phyloP scores from a whole-genome alignment of 2,797 vertebrate species.

The Decapterus maruadsi region DNA sequence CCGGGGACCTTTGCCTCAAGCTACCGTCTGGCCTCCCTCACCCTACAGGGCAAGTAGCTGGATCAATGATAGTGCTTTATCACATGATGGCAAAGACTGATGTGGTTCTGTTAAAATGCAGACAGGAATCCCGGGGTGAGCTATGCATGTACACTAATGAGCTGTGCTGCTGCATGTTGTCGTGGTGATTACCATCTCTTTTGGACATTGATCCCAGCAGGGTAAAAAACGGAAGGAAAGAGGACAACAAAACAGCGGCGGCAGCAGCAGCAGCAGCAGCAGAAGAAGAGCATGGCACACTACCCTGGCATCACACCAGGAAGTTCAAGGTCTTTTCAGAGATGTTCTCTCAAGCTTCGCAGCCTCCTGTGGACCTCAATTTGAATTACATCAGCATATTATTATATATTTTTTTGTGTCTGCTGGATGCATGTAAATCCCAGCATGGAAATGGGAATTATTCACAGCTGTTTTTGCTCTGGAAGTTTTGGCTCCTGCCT shows the following conservation, averaged over 20 bases:
- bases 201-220: conserved; percentile 73
- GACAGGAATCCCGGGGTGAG: conserved; percentile 75
- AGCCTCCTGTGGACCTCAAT: conserved; percentile 56
- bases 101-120: conserved; percentile 68
- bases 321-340: conserved; percentile 54
- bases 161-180: conserved; percentile 77
- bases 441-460: conserved; percentile 72
- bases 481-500: conserved; percentile 64
- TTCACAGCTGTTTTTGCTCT: conserved; percentile 74
- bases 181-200: conserved; percentile 76
- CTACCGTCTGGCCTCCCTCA: conserved; percentile 31
- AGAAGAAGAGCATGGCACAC: conserved; percentile 44
- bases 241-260: conserved; percentile 29
- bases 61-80: conserved; percentile 76
- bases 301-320: conserved; percentile 39
- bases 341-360: conserved; percentile 49
- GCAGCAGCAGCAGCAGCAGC: conserved; percentile 14
- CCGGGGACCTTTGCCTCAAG: conserved; percentile 44
- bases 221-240: conserved; percentile 55
- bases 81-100: conserved; percentile 73
- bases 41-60: conserved; percentile 41
- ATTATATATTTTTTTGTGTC: conserved; percentile 17
- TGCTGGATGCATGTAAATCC: conserved; percentile 63
- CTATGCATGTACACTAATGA: conserved; percentile 80
- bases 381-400: conserved; percentile 62